Conservation (phyloP, 1,140 invertebrate species). For the Drosophila erecta region DNA sequence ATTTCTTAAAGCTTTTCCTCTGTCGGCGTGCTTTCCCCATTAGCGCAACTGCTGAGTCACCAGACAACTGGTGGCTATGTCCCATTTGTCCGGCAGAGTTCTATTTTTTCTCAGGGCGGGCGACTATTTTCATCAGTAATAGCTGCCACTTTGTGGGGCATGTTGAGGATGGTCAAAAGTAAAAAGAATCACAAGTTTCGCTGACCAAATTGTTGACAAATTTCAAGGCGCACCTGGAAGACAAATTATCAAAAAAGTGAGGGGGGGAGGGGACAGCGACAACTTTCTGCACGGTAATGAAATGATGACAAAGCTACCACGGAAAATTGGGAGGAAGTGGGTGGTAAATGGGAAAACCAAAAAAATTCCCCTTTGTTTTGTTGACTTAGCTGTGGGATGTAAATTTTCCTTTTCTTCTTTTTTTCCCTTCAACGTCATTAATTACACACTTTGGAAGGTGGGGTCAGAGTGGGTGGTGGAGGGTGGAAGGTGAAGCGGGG, state of each 20-base stretch:
- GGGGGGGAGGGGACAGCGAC: constrained; percentile 11
- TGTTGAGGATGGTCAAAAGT: constrained; percentile 8
- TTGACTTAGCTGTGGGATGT: constrained; percentile 59
- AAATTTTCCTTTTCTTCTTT: constrained; percentile 52
- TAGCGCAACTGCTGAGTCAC: constrained; percentile 67
- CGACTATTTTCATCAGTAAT: constrained; percentile 79
- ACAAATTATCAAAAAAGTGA: constrained; percentile 72
- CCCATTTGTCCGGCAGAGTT: constrained; percentile 52
- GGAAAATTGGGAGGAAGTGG: constrained; percentile 22
- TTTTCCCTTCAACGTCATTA: constrained; percentile 54
- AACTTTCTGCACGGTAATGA: constrained; percentile 77
- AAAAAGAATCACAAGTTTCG: constrained; percentile 72
- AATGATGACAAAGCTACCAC: constrained; percentile 78
- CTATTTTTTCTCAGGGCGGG: constrained; percentile 4
- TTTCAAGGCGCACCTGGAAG: constrained; percentile 79
- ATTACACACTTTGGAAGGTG: constrained; percentile 51
- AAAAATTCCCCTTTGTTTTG: constrained; percentile 66
- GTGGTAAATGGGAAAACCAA: constrained; percentile 17
- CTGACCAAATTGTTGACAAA: constrained; percentile 79
- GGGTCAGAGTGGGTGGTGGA: constrained; percentile 23
- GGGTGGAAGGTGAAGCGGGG: constrained; percentile 45
- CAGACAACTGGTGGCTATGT: constrained; percentile 56
- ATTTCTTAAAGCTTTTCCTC: not conserved
- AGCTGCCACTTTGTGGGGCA: constrained; percentile 70
- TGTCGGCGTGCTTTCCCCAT: constrained; percentile 8